These are phyloP conservation scores for Teleopsis dalmanni DNA, from an alignment of 1,140 invertebrate species.

Conservation along the genomic window DNA sequence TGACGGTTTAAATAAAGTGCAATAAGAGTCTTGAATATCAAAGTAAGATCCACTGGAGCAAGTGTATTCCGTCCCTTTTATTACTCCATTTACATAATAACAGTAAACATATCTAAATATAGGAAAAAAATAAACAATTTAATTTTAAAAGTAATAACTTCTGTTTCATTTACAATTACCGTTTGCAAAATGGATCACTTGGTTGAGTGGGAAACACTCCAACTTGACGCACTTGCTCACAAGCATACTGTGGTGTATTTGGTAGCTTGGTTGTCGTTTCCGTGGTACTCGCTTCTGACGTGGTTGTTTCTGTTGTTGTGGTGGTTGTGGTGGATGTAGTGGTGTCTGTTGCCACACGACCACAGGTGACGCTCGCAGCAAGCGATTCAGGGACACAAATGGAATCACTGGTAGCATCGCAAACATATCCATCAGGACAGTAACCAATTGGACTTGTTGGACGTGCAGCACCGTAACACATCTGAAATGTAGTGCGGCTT, in stretches of 20 bases:
- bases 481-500: slow-evolving; percentile 31
- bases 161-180: slow-evolving; percentile 14
- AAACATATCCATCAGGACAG: slow-evolving; percentile 26
- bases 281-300: slow-evolving; percentile 8
- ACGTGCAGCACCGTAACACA: slow-evolving; percentile 33
- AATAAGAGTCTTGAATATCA: slow-evolving; percentile 16
- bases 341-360: slow-evolving; percentile 21
- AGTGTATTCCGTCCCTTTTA: slow-evolving; percentile 19
- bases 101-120: slow-evolving; percentile 33
- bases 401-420: slow-evolving; percentile 26
- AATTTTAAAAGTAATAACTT: background rate
- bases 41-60: slow-evolving; percentile 22
- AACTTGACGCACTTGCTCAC: slow-evolving; percentile 4
- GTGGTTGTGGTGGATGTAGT: background rate
- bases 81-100: slow-evolving; percentile 15
- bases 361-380: slow-evolving; percentile 19
- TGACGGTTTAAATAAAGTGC: slow-evolving; percentile 19
- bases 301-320: slow-evolving; percentile 2
- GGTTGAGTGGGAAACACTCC: slow-evolving; percentile 27
- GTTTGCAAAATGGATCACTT: slow-evolving; percentile 25
- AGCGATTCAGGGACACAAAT: slow-evolving; percentile 20
- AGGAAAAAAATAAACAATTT: slow-evolving; percentile 1
- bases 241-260: slow-evolving; percentile 20
- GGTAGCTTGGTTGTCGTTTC: background rate
- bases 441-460: slow-evolving; percentile 25